phyloP scores from a whole-genome alignment of 2,888 invertebrate species.

The Scaptomyza flava region DNA sequence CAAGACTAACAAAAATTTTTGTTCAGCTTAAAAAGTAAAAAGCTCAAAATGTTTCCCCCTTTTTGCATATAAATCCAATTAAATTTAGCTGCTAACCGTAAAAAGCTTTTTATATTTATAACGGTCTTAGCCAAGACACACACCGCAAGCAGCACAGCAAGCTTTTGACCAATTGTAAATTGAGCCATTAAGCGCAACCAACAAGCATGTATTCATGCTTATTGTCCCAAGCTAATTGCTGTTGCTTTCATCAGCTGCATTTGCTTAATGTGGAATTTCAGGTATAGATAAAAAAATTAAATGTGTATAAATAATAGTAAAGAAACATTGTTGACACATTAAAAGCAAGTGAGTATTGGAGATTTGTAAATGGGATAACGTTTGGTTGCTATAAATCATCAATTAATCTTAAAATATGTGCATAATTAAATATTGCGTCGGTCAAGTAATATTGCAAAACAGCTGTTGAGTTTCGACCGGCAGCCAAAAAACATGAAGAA shows the following conservation, averaged over 20 bases:
- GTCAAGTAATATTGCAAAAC: slow-evolving; percentile 17
- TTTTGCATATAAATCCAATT: neutral
- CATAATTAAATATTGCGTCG: slow-evolving; percentile 4
- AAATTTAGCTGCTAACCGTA: neutral
- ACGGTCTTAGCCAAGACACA: slow-evolving; percentile 39
- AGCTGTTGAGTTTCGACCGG: slow-evolving; percentile 38
- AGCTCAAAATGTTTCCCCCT: neutral
- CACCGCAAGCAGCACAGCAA: slow-evolving; percentile 11
- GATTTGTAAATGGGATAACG: neutral
- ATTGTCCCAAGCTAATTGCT: neutral
- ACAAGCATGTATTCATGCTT: neutral
- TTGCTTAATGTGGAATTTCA: slow-evolving; percentile 20
- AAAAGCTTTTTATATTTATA: slow-evolving; percentile 18
- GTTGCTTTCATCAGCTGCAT: slow-evolving; percentile 1
- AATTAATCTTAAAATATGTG: neutral
- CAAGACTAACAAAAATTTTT: slow-evolving; percentile 52
- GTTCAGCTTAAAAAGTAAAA: slow-evolving; percentile 36
- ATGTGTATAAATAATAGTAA: neutral
- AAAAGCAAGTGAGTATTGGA: neutral
- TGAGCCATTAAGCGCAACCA: slow-evolving; percentile 3
- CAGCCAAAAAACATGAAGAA: slow-evolving; percentile 10
- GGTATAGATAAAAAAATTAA: neutral
- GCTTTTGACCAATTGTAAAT: slow-evolving; percentile 38
- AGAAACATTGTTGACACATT: neutral
- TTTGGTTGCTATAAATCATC: neutral